Evolutionary conservation across 2,113 vertebrate species (phyloP), one percentile per base, ranked within the genome.

Genomic region (Pterocles orientalis): DNA sequence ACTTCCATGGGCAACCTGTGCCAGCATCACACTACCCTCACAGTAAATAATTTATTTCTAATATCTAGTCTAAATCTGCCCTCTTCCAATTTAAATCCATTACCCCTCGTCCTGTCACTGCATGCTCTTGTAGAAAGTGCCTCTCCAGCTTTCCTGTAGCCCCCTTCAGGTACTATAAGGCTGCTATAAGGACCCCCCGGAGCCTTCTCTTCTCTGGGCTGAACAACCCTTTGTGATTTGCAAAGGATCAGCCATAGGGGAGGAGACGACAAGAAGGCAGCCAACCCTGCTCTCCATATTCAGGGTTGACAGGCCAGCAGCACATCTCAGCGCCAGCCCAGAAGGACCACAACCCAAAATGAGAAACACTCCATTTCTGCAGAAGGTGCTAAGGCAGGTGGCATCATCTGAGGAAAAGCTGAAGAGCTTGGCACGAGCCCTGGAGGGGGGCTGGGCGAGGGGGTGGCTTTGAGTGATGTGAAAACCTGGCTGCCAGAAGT

Each of bases 401-500:
- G 83, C 73, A 92, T 84, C 66, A 51, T 41, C 82, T 1, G 3
- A 91, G 61, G 77, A 82, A 77, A 28, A 88, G 61, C 56, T 21
- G 57, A 84, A 95, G 61, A 89, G 54, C 31, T 89, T 92, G 88
- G 92, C 72, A 94, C 1, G 0, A 91, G 82, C 72, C 47, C 19
- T 64, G 51, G 28, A 58, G 16, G 70, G 75, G 65, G 57, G 91
- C 62, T 91, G 92, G 84, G 92, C 0, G 3, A 86, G 80, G 64
- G 68, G 68, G 79, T 92, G 86, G 83, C 61, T 92, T 84, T 93
- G 92, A 94, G 79, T 20, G 3, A 96, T 94, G 54, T 66, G 81
- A 94, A 96, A 96, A 95, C 91, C 95, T 91, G 92, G 88, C 86
- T 88, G 86, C 92, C 90, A 94, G 92, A 82, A 92, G 89, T 92